Evolutionary conservation across 2,888 invertebrate species (phyloP), one percentile per base, ranked within the genome.

Genomic region (Lysandra coridon): DNA sequence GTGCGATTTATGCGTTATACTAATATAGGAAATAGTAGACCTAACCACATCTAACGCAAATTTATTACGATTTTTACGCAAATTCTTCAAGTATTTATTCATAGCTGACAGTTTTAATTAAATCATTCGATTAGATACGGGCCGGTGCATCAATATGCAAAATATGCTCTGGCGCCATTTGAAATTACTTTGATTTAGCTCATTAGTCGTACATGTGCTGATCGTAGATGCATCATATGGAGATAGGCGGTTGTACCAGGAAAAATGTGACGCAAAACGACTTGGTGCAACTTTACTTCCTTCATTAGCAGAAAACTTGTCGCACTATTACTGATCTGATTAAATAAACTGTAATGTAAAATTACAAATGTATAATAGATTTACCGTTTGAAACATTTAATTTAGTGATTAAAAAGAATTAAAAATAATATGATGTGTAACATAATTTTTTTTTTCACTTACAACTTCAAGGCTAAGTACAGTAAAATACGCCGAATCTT

Each of bases 81-180:
- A 10, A 12, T 33, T 14, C 69, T 69, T 33, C 33, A 69, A 69
- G 69, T 69, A 69, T 69, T 69, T 33, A 69, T 33, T 69, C 33
- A 69, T 69, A 69, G 69, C 69, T 69, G 76, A 76, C 49, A 30
- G 53, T 53, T 53, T 76, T 53, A 76, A 76, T 76, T 76, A 76
- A 76, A 76, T 57, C 53, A 76, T 76, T 57, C 53, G 76, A 76
- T 76, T 76, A 76, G 76, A 76, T 53, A 76, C 76, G 76, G 76
- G 33, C 53, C 33, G 76, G 30, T 76, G 53, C 53, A 76, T 76
- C 53, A 76, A 76, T 76, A 76, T 76, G 76, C 57, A 76, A 76
- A 76, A 76, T 53, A 75, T 75, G 53, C 53, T 53, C 57, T 76
- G 76, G 76, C 76, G 76, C 76, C 76, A 57, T 57, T 76, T 76